Base-by-base conservation (phyloP, 2,888 invertebrate genomes). In the Stegophylla sp. region DNA sequence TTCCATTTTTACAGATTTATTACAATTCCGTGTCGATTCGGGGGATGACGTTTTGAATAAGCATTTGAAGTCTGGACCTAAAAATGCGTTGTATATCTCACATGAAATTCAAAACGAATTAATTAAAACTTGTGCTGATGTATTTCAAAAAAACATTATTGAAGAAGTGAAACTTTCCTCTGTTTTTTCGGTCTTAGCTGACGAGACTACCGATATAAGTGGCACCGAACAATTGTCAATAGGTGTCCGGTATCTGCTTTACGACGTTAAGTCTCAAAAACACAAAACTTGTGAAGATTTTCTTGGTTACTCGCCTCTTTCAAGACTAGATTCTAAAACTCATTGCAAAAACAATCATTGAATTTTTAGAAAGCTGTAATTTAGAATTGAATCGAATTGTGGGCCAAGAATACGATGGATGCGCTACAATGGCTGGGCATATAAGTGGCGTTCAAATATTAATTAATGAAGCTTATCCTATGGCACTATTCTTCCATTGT, bases 191-290 rank as follows among this genome's bases (percentile, higher is more conserved):
- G 28, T 73, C 41, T 45, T 59, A 41, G 73, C 59, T 56, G 73
- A 59, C 82, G 85, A 85, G 83, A 85, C 85, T 74, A 83, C 84
- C 61, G 85, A 85, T 84, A 82, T 85, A 34, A 82, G 83, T 69
- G 83, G 82, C 59, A 61, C 59, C 59, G 48, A 48, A 48, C 48
- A 48, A 48, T 63, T 73, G 43, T 59, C 43, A 75, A 61, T 75
- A 17, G 75, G 63, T 15, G 86, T 87, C 45, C 85, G 87, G 82
- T 89, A 89, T 10, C 83, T 85, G 85, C 91, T 92, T 20, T 41
- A 43, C 43, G 45, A 63, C 20, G 63, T 63, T 63, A 63, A 63
- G 63, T 63, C n/a, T 41, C 63, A 59, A 43, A 75, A 43, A 43
- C 59, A 75, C 23, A 63, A 63, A 43, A 43, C 63, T 63, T 43